phyloP scores from a whole-genome alignment of 2,113 vertebrate species.

The Poecile atricapillus region DNA sequence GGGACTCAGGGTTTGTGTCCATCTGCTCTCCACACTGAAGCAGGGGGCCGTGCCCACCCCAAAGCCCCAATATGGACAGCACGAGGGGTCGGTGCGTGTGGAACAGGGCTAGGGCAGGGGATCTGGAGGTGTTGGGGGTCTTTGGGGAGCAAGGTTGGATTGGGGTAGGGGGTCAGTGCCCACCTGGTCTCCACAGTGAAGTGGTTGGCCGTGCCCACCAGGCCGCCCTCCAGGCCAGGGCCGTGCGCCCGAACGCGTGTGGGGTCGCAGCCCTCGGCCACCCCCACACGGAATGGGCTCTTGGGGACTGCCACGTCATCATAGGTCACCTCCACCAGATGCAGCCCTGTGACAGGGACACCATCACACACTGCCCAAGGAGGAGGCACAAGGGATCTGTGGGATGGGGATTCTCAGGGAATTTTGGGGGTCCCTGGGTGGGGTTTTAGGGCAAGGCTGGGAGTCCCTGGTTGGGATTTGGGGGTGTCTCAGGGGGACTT shows the following conservation, averaged over 20 bases:
- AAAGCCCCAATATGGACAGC: background rate
- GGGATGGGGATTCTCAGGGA: background rate
- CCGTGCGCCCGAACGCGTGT: conserved; percentile 86
- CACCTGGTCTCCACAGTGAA: conserved; percentile 89
- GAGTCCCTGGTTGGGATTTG: background rate
- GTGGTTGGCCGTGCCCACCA: conserved; percentile 88
- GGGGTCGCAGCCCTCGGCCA: conserved; percentile 89
- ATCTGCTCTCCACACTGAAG: conserved; percentile 80
- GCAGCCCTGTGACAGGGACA: conserved; percentile 71
- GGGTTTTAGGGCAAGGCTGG: background rate
- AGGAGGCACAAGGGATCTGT: too few relatives aligned
- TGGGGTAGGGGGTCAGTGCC: background rate
- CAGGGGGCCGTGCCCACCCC: conserved; percentile 82
- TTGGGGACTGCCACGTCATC: conserved; percentile 84
- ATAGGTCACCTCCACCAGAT: conserved; percentile 85
- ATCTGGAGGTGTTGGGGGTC: background rate
- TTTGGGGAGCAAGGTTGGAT: too few relatives aligned
- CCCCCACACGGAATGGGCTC: conserved; percentile 86
- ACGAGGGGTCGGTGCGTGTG: rapidly evolving
- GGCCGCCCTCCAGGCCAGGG: conserved; percentile 86
- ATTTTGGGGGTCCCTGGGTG: background rate
- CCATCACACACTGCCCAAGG: background rate
- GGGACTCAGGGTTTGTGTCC: background rate
- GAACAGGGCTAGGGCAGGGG: too few relatives aligned
- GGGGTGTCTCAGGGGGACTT: background rate